Evolutionary conservation across 2,113 vertebrate species (phyloP), one percentile per base, ranked within the genome.

Genomic region (Rhynchomys soricoides): DNA sequence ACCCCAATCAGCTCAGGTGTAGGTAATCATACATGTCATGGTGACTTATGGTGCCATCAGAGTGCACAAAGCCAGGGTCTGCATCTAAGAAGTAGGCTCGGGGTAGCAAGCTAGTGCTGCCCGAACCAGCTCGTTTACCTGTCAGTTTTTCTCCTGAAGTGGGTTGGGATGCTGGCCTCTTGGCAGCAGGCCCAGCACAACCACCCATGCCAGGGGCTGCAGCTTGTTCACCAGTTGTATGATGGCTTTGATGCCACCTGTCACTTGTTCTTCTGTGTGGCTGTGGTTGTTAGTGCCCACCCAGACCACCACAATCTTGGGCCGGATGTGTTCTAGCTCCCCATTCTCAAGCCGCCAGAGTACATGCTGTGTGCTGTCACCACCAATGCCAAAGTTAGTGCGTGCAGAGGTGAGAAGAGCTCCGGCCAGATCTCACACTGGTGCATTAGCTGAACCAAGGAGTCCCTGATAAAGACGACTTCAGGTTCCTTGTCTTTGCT

Each of bases 231-330:
- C 98, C 95, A 99, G 98, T 26, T 98, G 98, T 95, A 99, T 97
- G 26, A 99, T 99, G 73, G 99, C 98, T 97, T 99, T 97, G 96
- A 99, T 99, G 57, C 99, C 99, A 1, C 97, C 99, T 50, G 98
- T 98, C 96, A 99, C 99, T 96, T 99, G 99, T 95, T 99, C 98
- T 2, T 99, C 97, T 7, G 98, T 99, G 97, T 99, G 98, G 9
- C 99, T 99, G 0, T 99, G 99, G 96, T 99, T 99, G 96, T 99
- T 99, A 45, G 99, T 99, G 81, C 99, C 99, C 48, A 99, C 99
- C 99, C 99, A 99, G 95, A 99, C 98, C 79, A 99, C 99, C 43
- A 99, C 99, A 31, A 99, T 99, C 99, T 99, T 99, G 90, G 99
- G 99, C 96, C 98, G 98, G 97, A 99, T 99, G 97, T 99, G 98